A percentile compares a stretch with the other conserved stretches of the same genome.
Evolutionary conservation across 2,113 vertebrate species (phyloP).

Genomic region (Sander vitreus): DNA sequence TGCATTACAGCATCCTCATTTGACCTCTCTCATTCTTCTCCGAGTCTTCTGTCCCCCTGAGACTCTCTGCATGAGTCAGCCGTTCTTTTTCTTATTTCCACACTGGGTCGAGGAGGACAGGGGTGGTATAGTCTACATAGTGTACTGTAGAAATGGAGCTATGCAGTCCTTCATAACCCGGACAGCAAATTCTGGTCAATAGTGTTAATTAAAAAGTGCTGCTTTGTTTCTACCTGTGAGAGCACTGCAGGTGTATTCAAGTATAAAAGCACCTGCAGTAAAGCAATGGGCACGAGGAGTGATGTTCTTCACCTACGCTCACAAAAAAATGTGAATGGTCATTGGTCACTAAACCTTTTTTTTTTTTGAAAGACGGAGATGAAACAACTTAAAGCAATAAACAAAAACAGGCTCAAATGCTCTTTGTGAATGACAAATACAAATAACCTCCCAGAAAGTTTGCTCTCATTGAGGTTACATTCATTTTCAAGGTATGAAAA

Average conservation of each 20-base stretch:
- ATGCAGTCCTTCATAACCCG: conserved; percentile 12
- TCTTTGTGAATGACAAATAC: background rate
- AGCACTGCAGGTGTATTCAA: conserved; percentile 43
- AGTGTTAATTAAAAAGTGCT: conserved; percentile 38
- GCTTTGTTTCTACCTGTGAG: conserved; percentile 31
- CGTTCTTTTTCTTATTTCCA: background rate
- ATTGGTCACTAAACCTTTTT: background rate
- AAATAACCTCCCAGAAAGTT: background rate
- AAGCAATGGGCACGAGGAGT: conserved; percentile 1
- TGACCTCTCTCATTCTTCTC: conserved; percentile 16
- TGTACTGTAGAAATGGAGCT: conserved; percentile 27
- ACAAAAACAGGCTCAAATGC: background rate
- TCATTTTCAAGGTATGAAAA: background rate
- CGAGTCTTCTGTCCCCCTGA: conserved; percentile 31
- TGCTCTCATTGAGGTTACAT: no score
- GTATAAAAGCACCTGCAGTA: conserved; percentile 19
- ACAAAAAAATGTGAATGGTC: background rate
- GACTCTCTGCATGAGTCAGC: conserved; percentile 68
- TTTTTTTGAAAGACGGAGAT: background rate
- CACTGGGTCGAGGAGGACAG: conserved; percentile 11
- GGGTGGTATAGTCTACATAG: conserved; percentile 37
- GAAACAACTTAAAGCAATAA: background rate
- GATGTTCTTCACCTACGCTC: background rate
- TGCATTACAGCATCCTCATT: background rate
- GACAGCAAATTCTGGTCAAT: conserved; percentile 41